A percentile compares a stretch with the other conserved stretches of the same genome.
These are phyloP conservation scores for Melanostigma gelatinosum DNA, from an alignment of 2,113 vertebrate species.

Conservation along the genomic window DNA sequence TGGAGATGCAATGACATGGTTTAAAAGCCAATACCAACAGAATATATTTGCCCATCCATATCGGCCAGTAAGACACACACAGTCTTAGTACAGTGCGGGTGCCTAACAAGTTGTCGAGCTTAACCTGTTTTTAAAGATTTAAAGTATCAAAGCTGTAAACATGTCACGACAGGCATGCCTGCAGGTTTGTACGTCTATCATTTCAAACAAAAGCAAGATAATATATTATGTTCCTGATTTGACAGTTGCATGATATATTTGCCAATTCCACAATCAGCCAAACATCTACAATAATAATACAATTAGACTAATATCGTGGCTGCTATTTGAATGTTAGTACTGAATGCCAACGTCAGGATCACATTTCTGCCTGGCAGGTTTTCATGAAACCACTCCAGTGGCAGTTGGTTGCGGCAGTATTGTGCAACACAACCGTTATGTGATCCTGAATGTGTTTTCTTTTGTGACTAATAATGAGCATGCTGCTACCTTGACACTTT, in stretches of 20 bases:
- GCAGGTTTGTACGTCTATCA: neutral
- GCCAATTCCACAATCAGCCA: neutral
- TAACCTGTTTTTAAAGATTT: slow-evolving; percentile 1
- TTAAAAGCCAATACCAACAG: slow-evolving; percentile 16
- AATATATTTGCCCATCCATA: neutral
- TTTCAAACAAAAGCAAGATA: neutral
- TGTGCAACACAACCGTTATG: slow-evolving; percentile 18
- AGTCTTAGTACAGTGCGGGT: neutral
- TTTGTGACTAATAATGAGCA: slow-evolving; percentile 15
- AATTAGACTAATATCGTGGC: neutral
- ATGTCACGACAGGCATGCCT: slow-evolving; percentile 27
- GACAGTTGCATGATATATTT: neutral
- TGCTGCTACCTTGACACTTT: slow-evolving; percentile 29
- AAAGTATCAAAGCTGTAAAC: neutral
- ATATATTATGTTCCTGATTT: neutral
- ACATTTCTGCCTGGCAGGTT: slow-evolving; percentile 28
- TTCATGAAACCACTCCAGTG: neutral
- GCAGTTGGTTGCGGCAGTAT: neutral
- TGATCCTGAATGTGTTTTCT: slow-evolving; percentile 54
- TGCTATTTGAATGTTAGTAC: neutral
- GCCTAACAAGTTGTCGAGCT: slow-evolving; percentile 16
- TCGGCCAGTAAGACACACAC: neutral
- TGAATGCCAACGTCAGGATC: slow-evolving; percentile 44
- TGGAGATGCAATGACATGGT: slow-evolving; percentile 34
- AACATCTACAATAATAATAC: slow-evolving; percentile 7